These are phyloP conservation scores for Syrrhaptes paradoxus DNA, from an alignment of 2,113 vertebrate species.

Conservation along the genomic window DNA sequence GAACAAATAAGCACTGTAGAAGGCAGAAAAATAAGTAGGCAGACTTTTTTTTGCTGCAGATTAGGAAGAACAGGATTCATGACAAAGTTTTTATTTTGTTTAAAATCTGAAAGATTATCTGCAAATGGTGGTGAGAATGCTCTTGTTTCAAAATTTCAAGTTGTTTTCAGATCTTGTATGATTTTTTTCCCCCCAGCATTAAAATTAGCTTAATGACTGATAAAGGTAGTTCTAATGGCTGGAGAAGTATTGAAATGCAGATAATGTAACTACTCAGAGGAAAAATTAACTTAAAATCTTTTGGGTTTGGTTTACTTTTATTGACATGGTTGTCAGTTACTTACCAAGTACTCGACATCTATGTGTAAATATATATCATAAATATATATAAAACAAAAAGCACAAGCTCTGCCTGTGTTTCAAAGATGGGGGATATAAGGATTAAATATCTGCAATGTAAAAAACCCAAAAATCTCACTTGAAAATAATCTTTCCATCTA, in stretches of 20 bases:
- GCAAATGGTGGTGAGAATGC: neutral
- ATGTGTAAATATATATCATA: neutral
- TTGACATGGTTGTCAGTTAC: neutral
- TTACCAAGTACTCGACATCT: neutral
- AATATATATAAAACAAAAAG: neutral
- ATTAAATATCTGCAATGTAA: neutral
- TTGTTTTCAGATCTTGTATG: neutral
- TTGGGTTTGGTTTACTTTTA: neutral
- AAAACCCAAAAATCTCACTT: neutral
- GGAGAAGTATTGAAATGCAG: neutral
- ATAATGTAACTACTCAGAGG: neutral
- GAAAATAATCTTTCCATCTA: neutral
- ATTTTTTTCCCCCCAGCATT: neutral
- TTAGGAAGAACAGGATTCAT: neutral
- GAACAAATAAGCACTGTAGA: neutral
- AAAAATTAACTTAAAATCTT: neutral
- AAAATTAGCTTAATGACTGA: neutral
- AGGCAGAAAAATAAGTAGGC: rapidly evolving
- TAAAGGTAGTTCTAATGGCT: neutral
- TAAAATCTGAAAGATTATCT: neutral
- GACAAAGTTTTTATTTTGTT: neutral
- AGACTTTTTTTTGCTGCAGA: neutral
- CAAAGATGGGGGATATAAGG: neutral
- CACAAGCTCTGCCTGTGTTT: neutral
- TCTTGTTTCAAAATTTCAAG: neutral